These are phyloP conservation scores for Pantala flavescens DNA, from an alignment of 1,140 invertebrate species.

Conservation along the genomic window DNA sequence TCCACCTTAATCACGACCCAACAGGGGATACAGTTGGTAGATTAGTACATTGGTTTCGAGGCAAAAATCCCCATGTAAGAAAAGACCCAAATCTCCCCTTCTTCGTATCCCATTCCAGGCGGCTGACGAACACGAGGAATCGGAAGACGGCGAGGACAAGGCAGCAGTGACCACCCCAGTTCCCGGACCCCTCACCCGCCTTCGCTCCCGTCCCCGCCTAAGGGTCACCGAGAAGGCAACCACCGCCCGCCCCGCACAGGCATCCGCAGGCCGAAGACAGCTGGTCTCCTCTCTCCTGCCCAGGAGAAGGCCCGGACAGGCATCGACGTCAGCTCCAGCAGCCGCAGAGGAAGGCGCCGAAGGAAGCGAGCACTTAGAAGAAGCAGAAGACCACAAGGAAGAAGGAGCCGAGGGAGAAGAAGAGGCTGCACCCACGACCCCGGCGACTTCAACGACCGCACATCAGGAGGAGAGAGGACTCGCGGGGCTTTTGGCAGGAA, in stretches of 20 bases:
- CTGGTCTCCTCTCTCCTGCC: constrained; percentile 18
- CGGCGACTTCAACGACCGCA: background rate
- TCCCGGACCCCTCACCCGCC: constrained; percentile 13
- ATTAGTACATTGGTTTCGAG: no score
- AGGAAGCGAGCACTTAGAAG: background rate
- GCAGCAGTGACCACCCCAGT: constrained; percentile 1
- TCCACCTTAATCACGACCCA: no score
- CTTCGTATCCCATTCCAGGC: background rate
- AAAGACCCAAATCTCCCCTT: no score
- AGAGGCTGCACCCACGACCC: background rate
- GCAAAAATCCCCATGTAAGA: no score
- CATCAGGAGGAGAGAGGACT: background rate
- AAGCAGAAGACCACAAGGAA: background rate
- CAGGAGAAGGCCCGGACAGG: constrained; percentile 19
- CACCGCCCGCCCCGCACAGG: background rate
- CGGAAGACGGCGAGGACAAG: background rate
- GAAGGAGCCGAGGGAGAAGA: background rate
- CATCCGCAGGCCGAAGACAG: constrained; percentile 12
- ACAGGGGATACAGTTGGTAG: no score
- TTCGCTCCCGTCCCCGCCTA: background rate
- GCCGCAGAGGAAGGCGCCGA: constrained; percentile 12
- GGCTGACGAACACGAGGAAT: background rate
- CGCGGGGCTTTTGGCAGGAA: background rate
- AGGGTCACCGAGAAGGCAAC: constrained; percentile 11
- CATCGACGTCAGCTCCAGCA: constrained; percentile 14